These are phyloP conservation scores for Galbula dea DNA, from an alignment of 2,113 vertebrate genomes.

Conservation along the genomic window DNA sequence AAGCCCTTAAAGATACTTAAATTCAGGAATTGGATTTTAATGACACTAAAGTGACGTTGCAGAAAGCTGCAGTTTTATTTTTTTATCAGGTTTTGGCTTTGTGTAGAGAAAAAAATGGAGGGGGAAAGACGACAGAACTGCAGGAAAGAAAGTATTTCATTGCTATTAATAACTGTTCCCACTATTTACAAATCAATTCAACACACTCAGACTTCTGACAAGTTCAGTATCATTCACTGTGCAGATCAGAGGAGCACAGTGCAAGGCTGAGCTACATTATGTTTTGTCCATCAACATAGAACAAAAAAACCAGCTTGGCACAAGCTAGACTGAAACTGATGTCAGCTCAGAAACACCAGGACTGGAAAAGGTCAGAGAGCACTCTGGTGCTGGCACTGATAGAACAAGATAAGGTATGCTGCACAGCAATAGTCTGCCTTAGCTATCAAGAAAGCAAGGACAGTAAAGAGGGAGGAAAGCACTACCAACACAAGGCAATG, in stretches of 20 bases:
- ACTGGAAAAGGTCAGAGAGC: conserved; percentile 28
- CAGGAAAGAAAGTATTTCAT: background rate
- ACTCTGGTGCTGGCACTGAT: background rate
- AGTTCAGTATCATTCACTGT: background rate
- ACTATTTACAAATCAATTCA: conserved; percentile 16
- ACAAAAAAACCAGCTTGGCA: background rate
- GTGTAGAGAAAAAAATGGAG: background rate
- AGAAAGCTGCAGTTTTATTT: background rate
- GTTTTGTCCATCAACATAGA: background rate
- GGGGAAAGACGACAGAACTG: background rate
- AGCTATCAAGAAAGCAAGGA: background rate
- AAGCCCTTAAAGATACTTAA: background rate
- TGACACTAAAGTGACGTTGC: background rate
- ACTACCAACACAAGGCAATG: background rate
- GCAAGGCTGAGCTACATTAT: background rate
- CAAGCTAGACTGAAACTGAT: background rate
- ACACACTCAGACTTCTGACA: background rate
- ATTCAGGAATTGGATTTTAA: background rate
- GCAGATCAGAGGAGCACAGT: background rate
- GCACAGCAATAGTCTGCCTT: background rate
- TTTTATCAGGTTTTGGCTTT: background rate
- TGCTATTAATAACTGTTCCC: background rate
- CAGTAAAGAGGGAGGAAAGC: background rate
- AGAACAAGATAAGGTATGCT: background rate
- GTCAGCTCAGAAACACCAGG: conserved; percentile 8